Evolutionary conservation across 1,140 invertebrate species (phyloP).

Genomic region (Piezodorus guildinii): DNA sequence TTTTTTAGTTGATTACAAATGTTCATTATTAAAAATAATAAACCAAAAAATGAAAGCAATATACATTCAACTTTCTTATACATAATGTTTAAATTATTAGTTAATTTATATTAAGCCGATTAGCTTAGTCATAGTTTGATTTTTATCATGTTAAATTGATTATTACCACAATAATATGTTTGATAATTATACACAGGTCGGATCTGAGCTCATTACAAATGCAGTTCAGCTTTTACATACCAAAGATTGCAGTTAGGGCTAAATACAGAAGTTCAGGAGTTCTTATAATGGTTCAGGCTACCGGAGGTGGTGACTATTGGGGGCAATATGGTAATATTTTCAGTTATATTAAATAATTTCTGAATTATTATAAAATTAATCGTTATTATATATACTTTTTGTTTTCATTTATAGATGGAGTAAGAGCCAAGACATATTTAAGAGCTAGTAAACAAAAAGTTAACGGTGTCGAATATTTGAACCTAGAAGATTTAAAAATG

Average conservation of each 20-base stretch:
- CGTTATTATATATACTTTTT: background rate
- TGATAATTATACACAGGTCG: slow-evolving; percentile 38
- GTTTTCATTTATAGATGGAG: slow-evolving; percentile 49
- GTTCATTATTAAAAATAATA: no score
- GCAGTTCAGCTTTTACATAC: slow-evolving; percentile 62
- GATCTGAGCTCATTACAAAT: slow-evolving; percentile 62
- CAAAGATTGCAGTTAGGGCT: slow-evolving; percentile 59
- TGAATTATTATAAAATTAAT: background rate
- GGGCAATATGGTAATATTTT: slow-evolving; percentile 60
- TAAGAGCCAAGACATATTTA: slow-evolving; percentile 71
- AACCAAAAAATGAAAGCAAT: no score
- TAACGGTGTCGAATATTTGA: slow-evolving; percentile 49
- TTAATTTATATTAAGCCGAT: no score
- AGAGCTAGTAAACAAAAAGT: slow-evolving; percentile 49
- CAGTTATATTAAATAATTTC: no score
- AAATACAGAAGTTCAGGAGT: slow-evolving; percentile 65
- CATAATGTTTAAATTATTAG: no score
- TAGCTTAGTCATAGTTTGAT: no score
- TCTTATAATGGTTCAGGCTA: slow-evolving; percentile 62
- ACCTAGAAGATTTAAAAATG: slow-evolving; percentile 61
- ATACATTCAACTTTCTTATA: no score
- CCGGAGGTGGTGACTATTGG: slow-evolving; percentile 73
- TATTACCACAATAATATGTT: no score
- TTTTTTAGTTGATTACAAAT: no score
- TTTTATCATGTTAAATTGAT: no score